Evolutionary conservation across 2,888 invertebrate species (phyloP), one percentile per base, ranked within the genome.

Genomic region (Synanthedon formicaeformis): DNA sequence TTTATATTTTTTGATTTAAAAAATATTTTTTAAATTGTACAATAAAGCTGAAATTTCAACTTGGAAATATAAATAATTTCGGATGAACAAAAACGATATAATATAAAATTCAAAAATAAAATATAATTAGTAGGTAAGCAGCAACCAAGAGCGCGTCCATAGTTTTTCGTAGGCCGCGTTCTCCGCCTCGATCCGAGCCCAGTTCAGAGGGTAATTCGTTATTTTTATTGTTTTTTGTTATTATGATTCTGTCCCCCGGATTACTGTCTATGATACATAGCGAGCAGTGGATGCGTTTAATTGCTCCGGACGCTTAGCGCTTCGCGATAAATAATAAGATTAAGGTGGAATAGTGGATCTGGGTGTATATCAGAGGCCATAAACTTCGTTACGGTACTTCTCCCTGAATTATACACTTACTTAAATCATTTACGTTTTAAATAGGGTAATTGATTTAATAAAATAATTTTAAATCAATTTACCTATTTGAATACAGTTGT

Each of bases 221-320:
- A 87, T 84, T 87, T 87, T 87, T 86, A 86, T 87, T 85, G 85
- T 86, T 87, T 86, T 86, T 86, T 85, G 83, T 87, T 87, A 86
- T 86, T 86, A 86, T 86, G 84, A 82, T 84, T 76, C 81, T 79
- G 81, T 82, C 85, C 80, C 75, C 72, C 69, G 81, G 85, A 81
- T 85, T 85, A 84, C 79, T 67, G 67, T 62, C 65, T 69, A 71
- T 86, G 84, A 86, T 84, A 78, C 84, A 86, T 78, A 71, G 74
- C 71, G 57, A 67, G 76, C 78, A 66, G 73, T 79, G 85, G 84
- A 79, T 86, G 86, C 85, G 81, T 83, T 85, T 86, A 86, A 86
- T 86, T 86, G 85, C 82, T 72, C 63, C 69, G 66, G 71, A 75
- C 81, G 81, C 76, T 79, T 79, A 73, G 69, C 73, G 71, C 70